These are phyloP conservation scores for Trichosurus vulpecula DNA, from an alignment of 2,797 vertebrate genomes.

Conservation along the genomic window DNA sequence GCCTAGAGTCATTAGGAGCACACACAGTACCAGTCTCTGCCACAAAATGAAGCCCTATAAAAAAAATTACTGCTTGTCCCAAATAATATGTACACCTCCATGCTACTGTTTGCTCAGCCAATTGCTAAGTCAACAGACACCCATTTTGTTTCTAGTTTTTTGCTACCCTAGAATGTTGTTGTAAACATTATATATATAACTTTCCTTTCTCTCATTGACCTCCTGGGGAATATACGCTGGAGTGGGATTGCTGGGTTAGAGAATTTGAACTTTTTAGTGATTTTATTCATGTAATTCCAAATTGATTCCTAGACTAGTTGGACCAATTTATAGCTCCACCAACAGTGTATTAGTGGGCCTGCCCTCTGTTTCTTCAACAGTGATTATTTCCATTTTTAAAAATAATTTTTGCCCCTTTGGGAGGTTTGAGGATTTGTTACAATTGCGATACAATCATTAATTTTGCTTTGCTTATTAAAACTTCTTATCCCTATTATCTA, in stretches of 20 bases:
- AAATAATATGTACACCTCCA: background rate
- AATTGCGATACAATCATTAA: background rate
- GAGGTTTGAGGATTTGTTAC: background rate
- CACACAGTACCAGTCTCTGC: background rate
- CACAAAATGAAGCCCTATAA: background rate
- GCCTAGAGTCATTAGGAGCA: background rate
- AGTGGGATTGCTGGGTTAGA: background rate
- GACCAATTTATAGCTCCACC: background rate
- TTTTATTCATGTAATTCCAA: background rate
- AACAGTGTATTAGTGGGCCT: background rate
- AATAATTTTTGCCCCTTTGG: background rate
- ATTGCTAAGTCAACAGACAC: background rate
- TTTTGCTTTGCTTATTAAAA: background rate
- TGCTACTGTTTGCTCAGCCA: background rate
- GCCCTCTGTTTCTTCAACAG: background rate
- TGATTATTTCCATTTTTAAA: background rate
- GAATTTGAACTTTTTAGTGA: background rate
- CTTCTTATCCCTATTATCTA: background rate
- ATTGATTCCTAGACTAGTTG: background rate
- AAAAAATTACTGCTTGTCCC: background rate
- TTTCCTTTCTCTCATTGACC: background rate
- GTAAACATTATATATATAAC: background rate
- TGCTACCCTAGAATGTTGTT: background rate
- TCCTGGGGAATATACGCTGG: background rate
- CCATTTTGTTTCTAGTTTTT: background rate